Percentiles rank a stretch among this genome's conserved stretches.
phyloP scores from a whole-genome alignment of 2,888 invertebrate genomes.

The Choristoneura rosaceana region DNA sequence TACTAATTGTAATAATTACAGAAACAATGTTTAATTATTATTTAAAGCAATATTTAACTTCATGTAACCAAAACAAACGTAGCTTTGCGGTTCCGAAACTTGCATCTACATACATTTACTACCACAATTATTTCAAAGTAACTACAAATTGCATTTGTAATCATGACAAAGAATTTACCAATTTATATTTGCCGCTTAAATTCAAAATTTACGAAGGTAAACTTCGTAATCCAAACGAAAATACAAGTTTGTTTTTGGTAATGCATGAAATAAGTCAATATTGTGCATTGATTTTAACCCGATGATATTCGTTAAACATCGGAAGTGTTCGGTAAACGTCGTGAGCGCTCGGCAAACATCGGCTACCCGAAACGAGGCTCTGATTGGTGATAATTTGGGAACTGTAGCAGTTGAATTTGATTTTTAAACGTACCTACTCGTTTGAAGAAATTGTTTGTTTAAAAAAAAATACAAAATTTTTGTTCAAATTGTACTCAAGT shows the following conservation, averaged over 20 bases:
- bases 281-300: conserved; percentile 55
- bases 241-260: conserved; percentile 15
- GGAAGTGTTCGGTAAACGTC: conserved; percentile 47
- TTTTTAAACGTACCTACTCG: too few species aligned
- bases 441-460: too few species aligned
- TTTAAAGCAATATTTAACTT: conserved; percentile 49
- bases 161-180: conserved; percentile 27
- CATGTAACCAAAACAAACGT: neutral
- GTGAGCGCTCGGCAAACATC: conserved; percentile 42
- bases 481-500: too few species aligned
- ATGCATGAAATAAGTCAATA: conserved; percentile 52
- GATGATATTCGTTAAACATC: conserved; percentile 47
- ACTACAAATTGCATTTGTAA: conserved; percentile 11
- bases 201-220: neutral
- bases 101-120: neutral
- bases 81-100: neutral
- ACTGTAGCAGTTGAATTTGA: conserved; percentile 49
- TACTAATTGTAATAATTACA: conserved; percentile 49
- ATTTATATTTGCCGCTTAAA: neutral
- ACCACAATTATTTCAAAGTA: neutral
- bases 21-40: conserved; percentile 50
- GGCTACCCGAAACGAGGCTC: conserved; percentile 14
- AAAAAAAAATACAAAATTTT: too few species aligned
- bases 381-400: conserved; percentile 56
- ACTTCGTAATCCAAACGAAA: neutral